phyloP scores from a whole-genome alignment of 2,797 vertebrate genomes.

The Sorex maritimensis region DNA sequence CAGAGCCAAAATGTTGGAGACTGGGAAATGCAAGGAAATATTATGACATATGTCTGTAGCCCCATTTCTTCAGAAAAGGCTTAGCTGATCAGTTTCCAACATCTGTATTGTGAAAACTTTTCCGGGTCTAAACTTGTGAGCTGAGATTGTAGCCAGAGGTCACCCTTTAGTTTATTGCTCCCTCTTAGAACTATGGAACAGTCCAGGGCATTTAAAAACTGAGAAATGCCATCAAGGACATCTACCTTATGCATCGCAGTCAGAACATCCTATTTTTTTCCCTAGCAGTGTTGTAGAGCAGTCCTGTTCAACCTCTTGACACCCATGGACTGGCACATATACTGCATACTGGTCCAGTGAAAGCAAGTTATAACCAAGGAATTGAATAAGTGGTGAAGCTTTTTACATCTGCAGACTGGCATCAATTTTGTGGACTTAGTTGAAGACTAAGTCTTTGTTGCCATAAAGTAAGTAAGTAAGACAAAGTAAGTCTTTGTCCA shows the following conservation, averaged over 20 bases:
- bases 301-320: no score
- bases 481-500: no score
- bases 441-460: no score
- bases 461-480: no score
- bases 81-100: slow-evolving; percentile 40
- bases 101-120: slow-evolving; percentile 51
- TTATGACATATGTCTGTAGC: slow-evolving; percentile 37
- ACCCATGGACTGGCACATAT: no score
- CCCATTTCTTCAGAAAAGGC: slow-evolving; percentile 45
- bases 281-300: no score
- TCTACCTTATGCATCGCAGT: background rate
- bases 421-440: no score
- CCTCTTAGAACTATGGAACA: background rate
- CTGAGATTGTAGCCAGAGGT: slow-evolving; percentile 10
- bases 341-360: no score
- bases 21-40: slow-evolving; percentile 50
- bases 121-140: background rate
- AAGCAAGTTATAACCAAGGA: no score
- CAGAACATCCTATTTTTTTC: background rate
- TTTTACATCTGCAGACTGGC: no score
- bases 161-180: background rate
- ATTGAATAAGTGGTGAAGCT: no score
- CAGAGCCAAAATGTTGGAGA: slow-evolving; percentile 46
- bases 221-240: background rate
- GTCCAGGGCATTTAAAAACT: background rate